These are phyloP conservation scores for Enteromius mattozi DNA, from an alignment of 2,797 vertebrate genomes.

Conservation along the genomic window DNA sequence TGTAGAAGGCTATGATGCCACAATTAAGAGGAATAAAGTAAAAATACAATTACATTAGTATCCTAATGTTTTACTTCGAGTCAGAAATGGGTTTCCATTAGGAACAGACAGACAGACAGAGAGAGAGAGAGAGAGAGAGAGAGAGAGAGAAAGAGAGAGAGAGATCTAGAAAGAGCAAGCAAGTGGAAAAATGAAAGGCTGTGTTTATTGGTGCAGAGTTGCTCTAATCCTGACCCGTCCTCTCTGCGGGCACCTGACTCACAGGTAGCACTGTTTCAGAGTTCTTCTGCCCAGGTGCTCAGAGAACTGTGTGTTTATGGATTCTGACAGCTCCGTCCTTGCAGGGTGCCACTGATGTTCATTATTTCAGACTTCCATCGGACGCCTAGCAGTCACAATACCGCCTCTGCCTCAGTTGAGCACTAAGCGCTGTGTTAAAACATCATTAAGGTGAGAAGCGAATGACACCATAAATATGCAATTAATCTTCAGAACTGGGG, in stretches of 20 bases:
- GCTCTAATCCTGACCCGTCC: slow-evolving; percentile 25
- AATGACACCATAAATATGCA: slow-evolving; percentile 21
- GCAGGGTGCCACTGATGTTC: slow-evolving; percentile 22
- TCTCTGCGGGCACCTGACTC: slow-evolving; percentile 31
- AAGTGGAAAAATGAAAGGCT: slow-evolving; percentile 23
- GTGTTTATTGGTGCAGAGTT: slow-evolving; percentile 35
- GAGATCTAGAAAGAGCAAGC: background rate
- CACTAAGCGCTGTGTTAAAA: slow-evolving; percentile 9
- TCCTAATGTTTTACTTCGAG: background rate
- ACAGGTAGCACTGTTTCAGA: slow-evolving; percentile 27
- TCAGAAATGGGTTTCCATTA: background rate
- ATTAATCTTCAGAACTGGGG: slow-evolving; percentile 31
- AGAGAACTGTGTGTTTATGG: slow-evolving; percentile 18
- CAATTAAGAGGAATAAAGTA: background rate
- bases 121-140: background rate
- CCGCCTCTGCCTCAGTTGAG: background rate
- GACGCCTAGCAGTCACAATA: slow-evolving; percentile 21
- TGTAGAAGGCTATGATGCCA: background rate
- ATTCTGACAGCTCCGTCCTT: slow-evolving; percentile 27
- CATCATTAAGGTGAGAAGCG: slow-evolving; percentile 12
- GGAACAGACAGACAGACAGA: background rate
- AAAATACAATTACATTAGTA: background rate
- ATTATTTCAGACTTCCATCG: slow-evolving; percentile 34
- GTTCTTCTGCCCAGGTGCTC: slow-evolving; percentile 26
- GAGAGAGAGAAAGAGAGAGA: background rate